These are phyloP conservation scores for Lanistes nyassanus DNA, from an alignment of 1,140 invertebrate species.

Conservation along the genomic window DNA sequence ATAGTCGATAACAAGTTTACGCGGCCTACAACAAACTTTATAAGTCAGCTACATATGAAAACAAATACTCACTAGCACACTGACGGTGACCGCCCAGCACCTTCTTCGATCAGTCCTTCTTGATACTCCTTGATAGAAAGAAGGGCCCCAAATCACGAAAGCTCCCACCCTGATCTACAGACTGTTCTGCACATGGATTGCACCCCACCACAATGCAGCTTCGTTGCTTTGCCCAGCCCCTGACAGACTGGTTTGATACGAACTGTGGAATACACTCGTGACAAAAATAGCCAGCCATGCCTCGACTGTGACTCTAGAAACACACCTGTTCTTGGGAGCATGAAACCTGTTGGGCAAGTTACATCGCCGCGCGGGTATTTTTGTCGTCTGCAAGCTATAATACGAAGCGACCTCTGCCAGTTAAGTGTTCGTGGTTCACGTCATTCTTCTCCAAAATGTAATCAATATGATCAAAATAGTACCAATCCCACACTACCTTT, in stretches of 20 bases:
- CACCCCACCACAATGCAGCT: neutral
- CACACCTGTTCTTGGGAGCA: neutral
- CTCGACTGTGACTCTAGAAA: slow-evolving; percentile 1
- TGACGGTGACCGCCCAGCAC: neutral
- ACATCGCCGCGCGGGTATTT: neutral
- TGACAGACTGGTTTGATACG: slow-evolving; percentile 14
- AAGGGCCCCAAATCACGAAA: neutral
- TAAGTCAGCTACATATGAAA: too few relatives aligned
- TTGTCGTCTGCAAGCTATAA: too few relatives aligned
- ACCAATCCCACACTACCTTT: too few relatives aligned
- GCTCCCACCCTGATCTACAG: neutral
- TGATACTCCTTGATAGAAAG: neutral
- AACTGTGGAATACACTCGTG: slow-evolving; percentile 20
- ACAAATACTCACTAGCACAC: neutral
- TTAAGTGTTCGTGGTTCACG: too few relatives aligned
- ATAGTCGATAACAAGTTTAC: too few relatives aligned
- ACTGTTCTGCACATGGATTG: neutral
- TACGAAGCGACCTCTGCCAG: too few relatives aligned
- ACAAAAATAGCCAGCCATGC: slow-evolving; percentile 34
- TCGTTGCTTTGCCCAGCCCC: slow-evolving; percentile 23
- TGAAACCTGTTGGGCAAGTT: slow-evolving; percentile 30
- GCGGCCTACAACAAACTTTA: too few relatives aligned
- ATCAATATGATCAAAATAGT: too few relatives aligned
- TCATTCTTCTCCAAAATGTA: too few relatives aligned
- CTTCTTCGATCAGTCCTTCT: neutral